phyloP scores from a whole-genome alignment of 2,113 vertebrate genomes.

The Ondatra zibethicus region DNA sequence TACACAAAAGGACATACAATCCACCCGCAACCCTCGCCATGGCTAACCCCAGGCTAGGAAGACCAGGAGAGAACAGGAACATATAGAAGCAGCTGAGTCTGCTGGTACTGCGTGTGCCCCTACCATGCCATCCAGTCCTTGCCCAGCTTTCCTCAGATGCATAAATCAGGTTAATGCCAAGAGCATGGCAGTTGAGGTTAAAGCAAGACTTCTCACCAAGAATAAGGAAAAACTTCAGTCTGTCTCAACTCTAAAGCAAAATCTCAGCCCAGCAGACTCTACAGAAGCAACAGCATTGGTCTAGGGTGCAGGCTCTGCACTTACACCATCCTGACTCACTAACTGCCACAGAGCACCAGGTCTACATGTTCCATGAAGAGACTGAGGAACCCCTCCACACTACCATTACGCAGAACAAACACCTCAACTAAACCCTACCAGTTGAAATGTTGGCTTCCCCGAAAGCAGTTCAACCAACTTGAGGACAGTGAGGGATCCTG shows the following conservation, averaged over 20 bases:
- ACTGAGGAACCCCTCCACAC: background rate
- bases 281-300: background rate
- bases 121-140: no score
- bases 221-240: background rate
- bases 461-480: background rate
- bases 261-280: background rate
- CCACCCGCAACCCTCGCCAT: background rate
- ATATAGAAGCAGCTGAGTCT: background rate
- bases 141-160: background rate
- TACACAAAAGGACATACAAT: background rate
- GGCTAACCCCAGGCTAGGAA: background rate
- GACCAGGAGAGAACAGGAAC: background rate
- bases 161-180: background rate
- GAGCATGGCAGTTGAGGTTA: background rate
- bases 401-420: background rate
- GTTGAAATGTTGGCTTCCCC: background rate
- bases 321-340: background rate
- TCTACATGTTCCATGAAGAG: background rate
- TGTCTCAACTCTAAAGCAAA: background rate
- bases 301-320: background rate
- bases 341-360: background rate
- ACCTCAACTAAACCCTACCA: background rate
- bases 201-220: background rate
- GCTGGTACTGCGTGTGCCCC: background rate
- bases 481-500: background rate